Percentiles rank a stretch among this genome's conserved stretches.
These are phyloP conservation scores for Trachymyrmex cornetzi DNA, from an alignment of 1,140 invertebrate genomes.

Conservation along the genomic window DNA sequence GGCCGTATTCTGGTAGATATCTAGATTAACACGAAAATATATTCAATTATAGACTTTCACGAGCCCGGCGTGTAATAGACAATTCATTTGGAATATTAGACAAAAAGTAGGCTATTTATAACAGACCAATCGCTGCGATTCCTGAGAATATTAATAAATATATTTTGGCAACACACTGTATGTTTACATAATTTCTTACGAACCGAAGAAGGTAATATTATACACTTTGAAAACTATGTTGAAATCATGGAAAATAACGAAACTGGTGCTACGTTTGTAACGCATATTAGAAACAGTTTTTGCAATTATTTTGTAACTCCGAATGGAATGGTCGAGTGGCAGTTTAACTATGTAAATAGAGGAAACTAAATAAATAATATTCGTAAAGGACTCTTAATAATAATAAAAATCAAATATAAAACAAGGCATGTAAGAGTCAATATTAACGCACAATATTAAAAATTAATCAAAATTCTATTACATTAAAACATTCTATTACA, in stretches of 20 bases:
- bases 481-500: too few species aligned
- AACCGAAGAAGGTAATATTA: not conserved
- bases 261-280: not conserved
- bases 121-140: slow-evolving; percentile 22
- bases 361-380: too few species aligned
- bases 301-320: slow-evolving; percentile 26
- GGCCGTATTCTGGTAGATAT: slow-evolving; percentile 15
- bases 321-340: slow-evolving; percentile 23
- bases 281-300: not conserved
- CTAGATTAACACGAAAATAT: not conserved
- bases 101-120: slow-evolving; percentile 24
- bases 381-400: too few species aligned
- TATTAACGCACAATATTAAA: too few species aligned
- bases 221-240: slow-evolving; percentile 16
- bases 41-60: slow-evolving; percentile 29
- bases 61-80: slow-evolving; percentile 33
- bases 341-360: not conserved
- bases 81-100: not conserved
- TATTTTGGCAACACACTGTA: slow-evolving; percentile 17
- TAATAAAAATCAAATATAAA: too few species aligned
- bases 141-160: slow-evolving; percentile 29
- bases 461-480: too few species aligned
- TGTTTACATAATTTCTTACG: slow-evolving; percentile 19
- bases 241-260: not conserved
- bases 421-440: too few species aligned